Percentiles rank a stretch among this genome's conserved stretches.
These are phyloP conservation scores for Schlechtendalia chinensis DNA, from an alignment of 1,140 invertebrate genomes.

Conservation along the genomic window DNA sequence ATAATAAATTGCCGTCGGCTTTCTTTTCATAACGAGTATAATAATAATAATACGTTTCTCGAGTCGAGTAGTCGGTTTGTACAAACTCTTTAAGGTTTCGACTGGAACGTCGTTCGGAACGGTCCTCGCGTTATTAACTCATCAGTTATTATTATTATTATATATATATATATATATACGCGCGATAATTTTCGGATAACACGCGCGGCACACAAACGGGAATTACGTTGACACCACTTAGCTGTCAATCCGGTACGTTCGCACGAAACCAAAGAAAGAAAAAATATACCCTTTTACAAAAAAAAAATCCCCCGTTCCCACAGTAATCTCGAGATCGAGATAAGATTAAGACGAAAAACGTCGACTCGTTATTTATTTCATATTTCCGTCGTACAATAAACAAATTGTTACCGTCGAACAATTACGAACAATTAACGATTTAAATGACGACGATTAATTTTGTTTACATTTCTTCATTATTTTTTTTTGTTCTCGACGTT, in stretches of 20 bases:
- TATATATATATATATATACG: not conserved
- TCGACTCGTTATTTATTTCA: not conserved
- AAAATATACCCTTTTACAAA: not conserved
- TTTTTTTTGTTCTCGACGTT: no score
- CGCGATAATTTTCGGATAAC: not conserved
- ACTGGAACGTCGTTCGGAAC: not conserved
- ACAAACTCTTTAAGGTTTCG: not conserved
- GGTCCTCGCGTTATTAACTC: not conserved
- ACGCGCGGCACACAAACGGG: not conserved
- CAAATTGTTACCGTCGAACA: no score
- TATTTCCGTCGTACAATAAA: no score
- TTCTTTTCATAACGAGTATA: not conserved
- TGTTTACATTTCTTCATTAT: no score
- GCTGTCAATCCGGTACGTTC: not conserved
- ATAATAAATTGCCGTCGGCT: not conserved
- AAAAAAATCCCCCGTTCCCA: slow-evolving; percentile 9
- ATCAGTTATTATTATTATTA: no score
- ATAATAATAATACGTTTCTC: not conserved
- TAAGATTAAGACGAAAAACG: slow-evolving; percentile 15
- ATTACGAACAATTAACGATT: no score
- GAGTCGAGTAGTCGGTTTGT: not conserved
- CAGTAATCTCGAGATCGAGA: slow-evolving; percentile 21
- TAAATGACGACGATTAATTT: no score
- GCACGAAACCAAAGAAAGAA: not conserved
- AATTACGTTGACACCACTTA: not conserved